Evolutionary conservation across 2,888 invertebrate genomes (phyloP).

Genomic region (Villa cingulata): DNA sequence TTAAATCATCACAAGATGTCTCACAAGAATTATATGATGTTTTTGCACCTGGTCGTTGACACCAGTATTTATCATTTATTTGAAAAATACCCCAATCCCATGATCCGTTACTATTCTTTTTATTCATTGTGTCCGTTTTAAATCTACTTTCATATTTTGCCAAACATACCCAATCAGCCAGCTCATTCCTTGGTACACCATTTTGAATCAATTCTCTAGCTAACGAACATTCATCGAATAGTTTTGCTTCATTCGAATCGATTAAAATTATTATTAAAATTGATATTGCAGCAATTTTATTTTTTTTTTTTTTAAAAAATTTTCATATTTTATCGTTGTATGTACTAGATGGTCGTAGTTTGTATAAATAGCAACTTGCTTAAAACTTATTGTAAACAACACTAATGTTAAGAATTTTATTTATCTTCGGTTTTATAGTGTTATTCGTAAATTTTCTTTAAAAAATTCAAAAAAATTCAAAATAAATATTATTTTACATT

Average conservation of each 20-base stretch:
- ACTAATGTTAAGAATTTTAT: no score
- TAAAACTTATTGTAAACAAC: no score
- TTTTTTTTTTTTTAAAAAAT: no score
- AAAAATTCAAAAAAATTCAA: no score
- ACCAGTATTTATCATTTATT: constrained; percentile 35
- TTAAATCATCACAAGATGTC: constrained; percentile 25
- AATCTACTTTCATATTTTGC: constrained; percentile 30
- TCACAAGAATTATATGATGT: constrained; percentile 27
- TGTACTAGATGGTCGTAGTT: no score
- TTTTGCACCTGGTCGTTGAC: constrained; percentile 21
- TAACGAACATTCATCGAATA: constrained; percentile 24
- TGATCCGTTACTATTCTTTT: constrained; percentile 38
- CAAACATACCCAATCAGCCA: constrained; percentile 28
- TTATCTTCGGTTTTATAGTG: no score
- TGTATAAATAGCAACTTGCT: no score
- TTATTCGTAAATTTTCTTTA: no score
- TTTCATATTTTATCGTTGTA: no score
- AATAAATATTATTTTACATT: no score
- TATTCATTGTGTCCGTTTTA: constrained; percentile 37
- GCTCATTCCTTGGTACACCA: constrained; percentile 26
- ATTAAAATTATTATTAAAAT: neutral
- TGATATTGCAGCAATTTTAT: no score
- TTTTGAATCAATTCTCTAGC: constrained; percentile 28
- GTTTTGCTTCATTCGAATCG: constrained; percentile 18
- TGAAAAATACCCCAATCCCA: constrained; percentile 35